Conservation (phyloP, 2,797 vertebrate genomes). For the Sebastes umbrosus region DNA sequence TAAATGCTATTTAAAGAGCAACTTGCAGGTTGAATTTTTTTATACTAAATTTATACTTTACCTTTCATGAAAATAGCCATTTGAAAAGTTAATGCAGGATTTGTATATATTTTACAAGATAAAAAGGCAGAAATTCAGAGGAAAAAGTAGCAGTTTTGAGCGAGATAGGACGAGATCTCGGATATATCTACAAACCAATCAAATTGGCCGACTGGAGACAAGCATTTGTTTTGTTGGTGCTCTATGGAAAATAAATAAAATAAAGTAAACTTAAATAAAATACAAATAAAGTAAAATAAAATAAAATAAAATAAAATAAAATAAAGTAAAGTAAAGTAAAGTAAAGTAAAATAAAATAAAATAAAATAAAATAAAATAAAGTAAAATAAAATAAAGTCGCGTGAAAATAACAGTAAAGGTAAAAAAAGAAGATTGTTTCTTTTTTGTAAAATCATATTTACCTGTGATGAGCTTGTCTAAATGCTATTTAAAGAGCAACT, state of each 20-base stretch:
- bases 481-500: no score
- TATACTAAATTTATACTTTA: background rate
- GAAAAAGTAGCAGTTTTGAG: background rate
- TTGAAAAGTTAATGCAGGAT: background rate
- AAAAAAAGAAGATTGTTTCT: no score
- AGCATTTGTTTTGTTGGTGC: constrained; percentile 9
- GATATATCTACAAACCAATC: constrained; percentile 50
- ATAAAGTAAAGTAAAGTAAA: background rate
- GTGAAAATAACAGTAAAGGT: no score
- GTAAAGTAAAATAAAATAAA: background rate
- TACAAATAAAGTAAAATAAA: no score
- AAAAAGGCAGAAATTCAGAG: background rate
- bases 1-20: background rate
- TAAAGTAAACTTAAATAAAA: background rate
- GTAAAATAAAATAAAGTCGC: background rate
- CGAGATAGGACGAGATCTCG: no score
- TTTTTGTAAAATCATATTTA: no score
- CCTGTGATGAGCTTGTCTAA: no score
- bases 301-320: background rate
- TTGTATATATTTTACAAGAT: background rate
- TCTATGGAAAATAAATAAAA: background rate
- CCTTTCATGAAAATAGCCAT: background rate
- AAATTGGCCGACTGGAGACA: constrained; percentile 5
- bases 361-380: background rate
- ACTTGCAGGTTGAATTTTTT: background rate